These are phyloP conservation scores for Xyrichtys novacula DNA, from an alignment of 2,797 vertebrate genomes.

Conservation along the genomic window DNA sequence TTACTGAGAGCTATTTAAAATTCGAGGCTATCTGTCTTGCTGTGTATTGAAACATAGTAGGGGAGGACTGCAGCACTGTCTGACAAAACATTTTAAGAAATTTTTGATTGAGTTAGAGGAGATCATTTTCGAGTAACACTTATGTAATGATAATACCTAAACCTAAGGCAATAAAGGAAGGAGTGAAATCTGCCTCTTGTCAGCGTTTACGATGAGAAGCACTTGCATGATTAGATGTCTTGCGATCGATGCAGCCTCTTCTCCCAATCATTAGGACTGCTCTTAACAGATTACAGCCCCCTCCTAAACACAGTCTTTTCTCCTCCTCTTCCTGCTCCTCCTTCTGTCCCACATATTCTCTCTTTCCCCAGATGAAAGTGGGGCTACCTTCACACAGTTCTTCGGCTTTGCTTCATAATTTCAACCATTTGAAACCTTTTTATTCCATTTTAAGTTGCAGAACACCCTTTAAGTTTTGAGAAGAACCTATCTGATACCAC, in stretches of 20 bases:
- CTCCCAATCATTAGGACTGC: constrained; percentile 82
- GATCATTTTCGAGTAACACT: constrained; percentile 81
- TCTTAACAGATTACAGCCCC: constrained; percentile 85
- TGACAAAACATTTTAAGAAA: constrained; percentile 52
- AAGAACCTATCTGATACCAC: not conserved
- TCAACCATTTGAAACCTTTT: constrained; percentile 19
- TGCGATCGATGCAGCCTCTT: constrained; percentile 79
- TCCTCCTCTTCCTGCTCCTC: constrained; percentile 61
- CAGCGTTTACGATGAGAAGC: constrained; percentile 83
- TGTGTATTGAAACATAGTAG: constrained; percentile 31
- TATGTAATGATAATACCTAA: constrained; percentile 75
- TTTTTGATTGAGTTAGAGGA: constrained; percentile 68
- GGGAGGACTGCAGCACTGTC: constrained; percentile 3
- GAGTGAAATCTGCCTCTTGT: constrained; percentile 82
- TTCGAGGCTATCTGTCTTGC: not conserved
- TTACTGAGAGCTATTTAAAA: too few relatives aligned
- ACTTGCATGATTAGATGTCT: constrained; percentile 84
- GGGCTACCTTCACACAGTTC: constrained; percentile 15
- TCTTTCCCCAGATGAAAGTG: constrained; percentile 35
- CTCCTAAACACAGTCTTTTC: constrained; percentile 65
- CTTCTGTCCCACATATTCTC: constrained; percentile 49
- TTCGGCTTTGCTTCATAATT: constrained; percentile 29
- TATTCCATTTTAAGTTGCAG: not conserved
- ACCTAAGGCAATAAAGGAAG: constrained; percentile 73
- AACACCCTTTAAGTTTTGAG: not conserved